phyloP scores from a whole-genome alignment of 1,140 invertebrate genomes.

The Dendroctonus valens region DNA sequence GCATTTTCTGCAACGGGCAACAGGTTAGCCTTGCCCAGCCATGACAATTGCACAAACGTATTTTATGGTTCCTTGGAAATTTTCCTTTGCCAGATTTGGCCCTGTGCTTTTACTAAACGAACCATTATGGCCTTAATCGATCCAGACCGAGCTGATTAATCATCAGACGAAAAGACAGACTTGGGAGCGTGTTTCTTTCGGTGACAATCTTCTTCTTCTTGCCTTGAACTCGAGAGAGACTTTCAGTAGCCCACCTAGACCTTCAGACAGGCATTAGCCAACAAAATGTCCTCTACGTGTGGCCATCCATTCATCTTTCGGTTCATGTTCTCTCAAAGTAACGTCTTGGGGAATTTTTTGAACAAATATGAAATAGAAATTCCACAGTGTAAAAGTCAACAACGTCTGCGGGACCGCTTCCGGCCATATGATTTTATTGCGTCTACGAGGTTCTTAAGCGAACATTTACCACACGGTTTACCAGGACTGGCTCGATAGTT shows the following conservation, averaged over 20 bases:
- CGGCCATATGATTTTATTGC: constrained; percentile 34
- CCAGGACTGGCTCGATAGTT: too few species aligned
- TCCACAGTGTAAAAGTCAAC: constrained; percentile 29
- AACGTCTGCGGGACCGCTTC: constrained; percentile 29
- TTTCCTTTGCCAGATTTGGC: constrained; percentile 12
- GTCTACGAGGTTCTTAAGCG: constrained; percentile 5
- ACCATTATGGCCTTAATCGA: too few species aligned
- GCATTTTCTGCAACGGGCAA: constrained; percentile 31
- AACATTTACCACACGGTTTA: too few species aligned
- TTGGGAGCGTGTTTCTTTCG: too few species aligned
- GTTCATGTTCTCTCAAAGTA: constrained; percentile 18
- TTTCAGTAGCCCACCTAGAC: not conserved
- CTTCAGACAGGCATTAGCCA: not conserved
- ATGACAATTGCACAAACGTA: constrained; percentile 19
- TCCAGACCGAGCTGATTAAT: too few species aligned
- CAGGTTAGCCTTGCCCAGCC: constrained; percentile 24
- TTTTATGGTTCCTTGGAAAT: constrained; percentile 27
- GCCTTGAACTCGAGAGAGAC: too few species aligned
- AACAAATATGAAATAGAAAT: constrained; percentile 33
- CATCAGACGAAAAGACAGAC: too few species aligned
- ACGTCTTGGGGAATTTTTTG: constrained; percentile 26
- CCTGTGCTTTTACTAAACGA: too few species aligned
- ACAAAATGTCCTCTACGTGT: not conserved
- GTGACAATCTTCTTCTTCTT: too few species aligned
- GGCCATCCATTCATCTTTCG: constrained; percentile 28